Conservation (phyloP, 2,888 invertebrate species). For the Pterostichus madidus region DNA sequence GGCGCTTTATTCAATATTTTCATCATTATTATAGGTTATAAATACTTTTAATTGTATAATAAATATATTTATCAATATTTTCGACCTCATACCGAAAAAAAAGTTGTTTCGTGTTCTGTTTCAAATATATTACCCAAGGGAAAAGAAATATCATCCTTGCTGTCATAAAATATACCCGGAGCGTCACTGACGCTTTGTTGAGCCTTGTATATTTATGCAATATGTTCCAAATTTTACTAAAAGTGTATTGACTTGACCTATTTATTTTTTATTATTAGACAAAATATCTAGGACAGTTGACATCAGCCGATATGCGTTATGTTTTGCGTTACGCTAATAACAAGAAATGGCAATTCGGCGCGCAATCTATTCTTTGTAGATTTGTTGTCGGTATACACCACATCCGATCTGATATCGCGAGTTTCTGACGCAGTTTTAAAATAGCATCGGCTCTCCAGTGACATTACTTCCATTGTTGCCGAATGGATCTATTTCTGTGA, state of each 20-base stretch:
- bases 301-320: slow-evolving; percentile 23
- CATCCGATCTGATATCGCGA: neutral
- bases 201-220: slow-evolving; percentile 55
- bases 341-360: slow-evolving; percentile 36
- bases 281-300: slow-evolving; percentile 55
- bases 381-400: neutral
- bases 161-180: slow-evolving; percentile 41
- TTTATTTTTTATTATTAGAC: slow-evolving; percentile 66
- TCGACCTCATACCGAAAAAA: neutral
- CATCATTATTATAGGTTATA: slow-evolving; percentile 39
- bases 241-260: slow-evolving; percentile 60
- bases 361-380: neutral
- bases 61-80: slow-evolving; percentile 47
- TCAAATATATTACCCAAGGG: slow-evolving; percentile 47
- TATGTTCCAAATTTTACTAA: slow-evolving; percentile 59
- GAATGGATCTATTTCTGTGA: slow-evolving; percentile 26
- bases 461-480: slow-evolving; percentile 40
- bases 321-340: slow-evolving; percentile 32
- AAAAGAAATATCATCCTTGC: slow-evolving; percentile 36
- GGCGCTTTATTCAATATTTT: slow-evolving; percentile 65
- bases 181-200: neutral
- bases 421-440: slow-evolving; percentile 14
- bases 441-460: slow-evolving; percentile 12
- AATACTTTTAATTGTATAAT: slow-evolving; percentile 23
- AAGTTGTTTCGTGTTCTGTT: slow-evolving; percentile 34